Evolutionary conservation across 2,888 invertebrate species (phyloP), one percentile per base, ranked within the genome.

Genomic region (Epinotia nisella): DNA sequence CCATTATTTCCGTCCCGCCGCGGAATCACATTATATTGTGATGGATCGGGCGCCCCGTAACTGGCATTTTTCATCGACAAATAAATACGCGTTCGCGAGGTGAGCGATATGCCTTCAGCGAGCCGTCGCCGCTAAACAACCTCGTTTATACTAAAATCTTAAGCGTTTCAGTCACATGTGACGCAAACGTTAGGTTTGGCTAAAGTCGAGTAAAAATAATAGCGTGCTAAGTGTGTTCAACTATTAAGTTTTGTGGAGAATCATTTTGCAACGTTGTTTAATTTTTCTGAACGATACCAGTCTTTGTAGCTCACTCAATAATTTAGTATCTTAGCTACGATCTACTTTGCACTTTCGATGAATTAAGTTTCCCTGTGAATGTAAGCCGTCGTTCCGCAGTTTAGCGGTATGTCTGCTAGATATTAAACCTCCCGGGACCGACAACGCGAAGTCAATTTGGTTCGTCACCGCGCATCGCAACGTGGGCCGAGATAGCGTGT

Each of bases 11-110:
- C 58, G 35, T 35, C 17, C 17, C n/a, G 29, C 67, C 29, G 58
- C 3, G 19, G 35, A 24, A 49, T 49, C n/a, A 49, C 49, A 59
- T 35, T 24, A 41, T 60, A 59, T 69, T 51, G 60, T 69, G 68
- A 69, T 69, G 29, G 68, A 69, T 69, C 35, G 59, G 21, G 21
- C 39, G 35, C 49, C 68, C 59, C 51, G 35, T 69, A 60, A 53
- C 59, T 51, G 21, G 60, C 59, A 69, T 51, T 21, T 69, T 60
- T 51, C 51, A 59, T 51, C 24, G 60, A 29, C 29, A 49, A n/a
- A 39, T 19, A 60, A 49, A 51, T 39, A 21, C 60, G 51, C 21
- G 21, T 51, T 17, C 24, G 56, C 24, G 29, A 29, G 58, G 58
- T 58, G 29, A 55, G 21, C 21, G 55, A 55, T 24, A 55, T 5